Evolutionary conservation across 2,888 invertebrate genomes (phyloP), one percentile per base, ranked within the genome.

Genomic region (Melangyna quadrimaculata): DNA sequence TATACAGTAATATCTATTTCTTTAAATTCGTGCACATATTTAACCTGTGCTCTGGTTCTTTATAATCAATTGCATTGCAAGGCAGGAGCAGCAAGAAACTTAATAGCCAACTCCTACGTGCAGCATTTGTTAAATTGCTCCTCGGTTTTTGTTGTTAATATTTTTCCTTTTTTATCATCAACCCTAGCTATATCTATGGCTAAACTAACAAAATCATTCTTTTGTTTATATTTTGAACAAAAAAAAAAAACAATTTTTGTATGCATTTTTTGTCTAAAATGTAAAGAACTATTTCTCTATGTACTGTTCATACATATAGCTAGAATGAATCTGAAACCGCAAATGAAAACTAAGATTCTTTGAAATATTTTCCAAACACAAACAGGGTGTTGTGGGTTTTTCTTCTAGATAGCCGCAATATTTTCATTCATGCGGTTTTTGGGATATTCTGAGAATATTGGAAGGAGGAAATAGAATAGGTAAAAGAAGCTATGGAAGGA

Each of bases 301-400:
- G n/a, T n/a, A n/a, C n/a, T n/a, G n/a, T n/a, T n/a, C n/a, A n/a
- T n/a, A n/a, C n/a, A n/a, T n/a, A n/a, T 67, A 70, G 63, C 43
- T 67, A 29, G 45, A 59, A 72, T 67, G 74, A 70, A 74, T 71
- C 51, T 53, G 57, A 65, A 75, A 80, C 84, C 84, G 48, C 84
- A 84, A 84, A 80, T 75, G 79, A 84, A 71, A 83, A 65, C 83
- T 65, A 75, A 74, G 65, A 77, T 69, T 53, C 71, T 61, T 72
- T 71, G 59, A 53, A 61, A 78, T n/a, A n/a, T 29, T 27, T 37
- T 24, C 4, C 5, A 51, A 51, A 51, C 12, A 7, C 14, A 37
- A n/a, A 59, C 24, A 59, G 59, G 57, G 57, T 57, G 57, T 57
- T 57, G 10, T 19, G 45, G 1, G 5, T 5, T 22, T 6, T 43